Evolutionary conservation across 2,797 vertebrate genomes (phyloP), one percentile per base, ranked within the genome.

Genomic region (Trichosurus vulpecula): DNA sequence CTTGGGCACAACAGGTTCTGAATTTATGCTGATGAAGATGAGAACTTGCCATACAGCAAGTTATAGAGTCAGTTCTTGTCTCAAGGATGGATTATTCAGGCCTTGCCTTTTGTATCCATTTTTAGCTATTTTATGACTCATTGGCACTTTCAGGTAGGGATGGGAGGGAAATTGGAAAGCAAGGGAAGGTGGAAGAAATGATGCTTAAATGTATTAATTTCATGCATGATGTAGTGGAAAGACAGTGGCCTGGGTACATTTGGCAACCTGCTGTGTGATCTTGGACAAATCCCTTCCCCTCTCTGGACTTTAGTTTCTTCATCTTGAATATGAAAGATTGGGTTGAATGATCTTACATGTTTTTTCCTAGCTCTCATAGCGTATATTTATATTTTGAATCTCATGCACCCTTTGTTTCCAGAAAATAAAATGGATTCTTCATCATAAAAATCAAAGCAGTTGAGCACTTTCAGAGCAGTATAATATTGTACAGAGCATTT

Each of bases 81-180:
- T 87, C 74, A 91, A 47, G 91, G 51, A 95, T 87, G 1, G 25
- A 4, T 53, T 91, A 92, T 94, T 94, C 53, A 93, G 93, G 13
- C 56, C 95, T 92, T 2, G 95, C 53, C 31, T 54, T 87, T 87
- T 27, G 74, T 87, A 87, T 87, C 74, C 41, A 25, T 87, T 74
- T 47, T 51, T 27, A 87, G 25, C 41, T 87, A 51, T 47, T 87
- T 74, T 87, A 87, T 87, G 41, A 87, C 74, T 87, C 74, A 87
- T 27, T 87, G 74, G 41, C 22, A 87, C 41, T 51, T 87, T 87
- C 25, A 87, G 41, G 13, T 51, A 47, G 74, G 19, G 16, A 25
- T 27, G 41, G 22, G 74, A 87, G 41, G 41, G 41, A 74, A 74
- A 74, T 74, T 41, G 66, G 66, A 41, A 8, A 74, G n/a, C 22